Evolutionary conservation across 2,113 vertebrate species (phyloP).

Genomic region (Notothenia coriiceps): DNA sequence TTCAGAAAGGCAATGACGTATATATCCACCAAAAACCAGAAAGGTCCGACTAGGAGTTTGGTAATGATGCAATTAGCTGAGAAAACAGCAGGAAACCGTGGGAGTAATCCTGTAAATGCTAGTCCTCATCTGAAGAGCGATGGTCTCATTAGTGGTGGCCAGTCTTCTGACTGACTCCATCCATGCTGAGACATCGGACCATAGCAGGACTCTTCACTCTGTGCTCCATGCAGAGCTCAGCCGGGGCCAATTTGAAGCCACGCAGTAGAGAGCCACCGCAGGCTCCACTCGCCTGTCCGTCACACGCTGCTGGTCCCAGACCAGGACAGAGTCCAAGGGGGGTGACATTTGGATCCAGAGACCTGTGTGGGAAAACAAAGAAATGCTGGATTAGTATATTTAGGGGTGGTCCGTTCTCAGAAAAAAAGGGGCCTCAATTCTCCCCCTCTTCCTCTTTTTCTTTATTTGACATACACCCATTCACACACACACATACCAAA

Average conservation of each 20-base stretch:
- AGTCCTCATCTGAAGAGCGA: constrained; percentile 78
- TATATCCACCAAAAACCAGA: constrained; percentile 73
- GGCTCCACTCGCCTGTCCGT: constrained; percentile 75
- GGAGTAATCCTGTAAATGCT: constrained; percentile 84
- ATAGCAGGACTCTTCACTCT: constrained; percentile 81
- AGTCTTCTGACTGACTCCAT: constrained; percentile 83
- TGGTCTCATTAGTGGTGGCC: constrained; percentile 82
- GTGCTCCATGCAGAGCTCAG: constrained; percentile 74
- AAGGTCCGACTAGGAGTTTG: constrained; percentile 76
- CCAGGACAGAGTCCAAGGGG: constrained; percentile 74
- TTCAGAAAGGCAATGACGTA: constrained; percentile 68
- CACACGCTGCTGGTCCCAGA: constrained; percentile 81
- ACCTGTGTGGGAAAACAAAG: constrained; percentile 79
- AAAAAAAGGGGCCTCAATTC: constrained; percentile 22
- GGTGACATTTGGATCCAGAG: constrained; percentile 84
- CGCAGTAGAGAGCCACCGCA: constrained; percentile 65
- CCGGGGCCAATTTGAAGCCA: constrained; percentile 76
- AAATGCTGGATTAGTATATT: constrained; percentile 71
- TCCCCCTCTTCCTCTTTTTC: constrained; percentile 4
- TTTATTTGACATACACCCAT: constrained; percentile 54
- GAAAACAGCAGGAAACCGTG: constrained; percentile 62
- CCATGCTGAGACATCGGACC: constrained; percentile 85
- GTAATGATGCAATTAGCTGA: constrained; percentile 71
- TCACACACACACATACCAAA: constrained; percentile 38
- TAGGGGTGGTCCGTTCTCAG: constrained; percentile 42